phyloP scores from a whole-genome alignment of 2,797 vertebrate species.

The Avahi laniger region DNA sequence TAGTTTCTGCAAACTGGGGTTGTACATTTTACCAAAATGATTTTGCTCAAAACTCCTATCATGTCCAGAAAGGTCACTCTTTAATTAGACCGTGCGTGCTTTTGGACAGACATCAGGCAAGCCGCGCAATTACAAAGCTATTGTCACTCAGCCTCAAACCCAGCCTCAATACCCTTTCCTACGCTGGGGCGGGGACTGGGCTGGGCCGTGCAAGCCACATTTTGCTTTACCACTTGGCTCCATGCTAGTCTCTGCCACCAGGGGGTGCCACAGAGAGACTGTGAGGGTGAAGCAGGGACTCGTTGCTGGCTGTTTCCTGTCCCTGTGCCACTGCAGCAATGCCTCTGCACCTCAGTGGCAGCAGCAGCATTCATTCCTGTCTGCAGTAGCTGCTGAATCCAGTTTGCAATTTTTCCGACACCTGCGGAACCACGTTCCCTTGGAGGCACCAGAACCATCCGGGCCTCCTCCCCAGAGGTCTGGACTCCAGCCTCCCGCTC shows the following conservation, averaged over 20 bases:
- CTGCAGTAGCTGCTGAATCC: neutral
- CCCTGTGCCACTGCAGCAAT: neutral
- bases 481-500: too few relatives aligned
- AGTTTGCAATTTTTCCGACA: neutral
- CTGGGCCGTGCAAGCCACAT: neutral
- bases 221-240: neutral
- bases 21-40: constrained; percentile 20
- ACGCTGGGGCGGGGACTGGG: accelerated
- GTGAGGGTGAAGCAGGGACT: neutral
- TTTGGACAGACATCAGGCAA: neutral
- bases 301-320: accelerated
- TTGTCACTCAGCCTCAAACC: neutral
- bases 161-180: accelerated
- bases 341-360: neutral
- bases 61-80: neutral
- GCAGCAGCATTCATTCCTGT: neutral
- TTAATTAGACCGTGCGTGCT: neutral
- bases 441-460: accelerated
- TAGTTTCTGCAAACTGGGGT: constrained; percentile 53
- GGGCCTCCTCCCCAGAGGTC: neutral
- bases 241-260: neutral
- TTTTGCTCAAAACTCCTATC: constrained; percentile 24
- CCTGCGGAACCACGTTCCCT: neutral
- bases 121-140: neutral
- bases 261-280: neutral